Conservation (phyloP, 2,888 invertebrate genomes). For the Cryptocheilus praepositus region DNA sequence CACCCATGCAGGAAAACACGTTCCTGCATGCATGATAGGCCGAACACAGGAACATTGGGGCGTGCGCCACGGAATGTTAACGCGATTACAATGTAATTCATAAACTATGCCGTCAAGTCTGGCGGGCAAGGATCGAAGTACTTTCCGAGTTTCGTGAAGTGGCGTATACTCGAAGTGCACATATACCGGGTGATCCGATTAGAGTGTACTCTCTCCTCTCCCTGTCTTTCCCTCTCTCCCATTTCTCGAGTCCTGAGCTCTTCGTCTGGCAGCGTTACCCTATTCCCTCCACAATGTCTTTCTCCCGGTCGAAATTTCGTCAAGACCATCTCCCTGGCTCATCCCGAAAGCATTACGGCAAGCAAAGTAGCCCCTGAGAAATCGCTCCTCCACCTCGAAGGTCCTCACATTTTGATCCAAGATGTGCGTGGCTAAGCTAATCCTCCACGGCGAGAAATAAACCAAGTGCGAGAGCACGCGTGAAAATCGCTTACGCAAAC, state of each 20-base stretch:
- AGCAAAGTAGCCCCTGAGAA: not conserved
- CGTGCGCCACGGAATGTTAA: constrained; percentile 51
- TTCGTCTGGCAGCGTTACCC: too few relatives aligned
- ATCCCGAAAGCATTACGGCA: not conserved
- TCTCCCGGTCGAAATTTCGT: not conserved
- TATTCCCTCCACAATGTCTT: not conserved
- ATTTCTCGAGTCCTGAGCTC: not conserved
- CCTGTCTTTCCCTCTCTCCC: constrained; percentile 8
- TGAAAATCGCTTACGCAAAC: constrained; percentile 27
- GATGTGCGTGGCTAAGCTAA: constrained; percentile 18
- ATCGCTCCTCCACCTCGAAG: not conserved
- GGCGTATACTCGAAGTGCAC: constrained; percentile 36
- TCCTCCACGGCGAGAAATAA: constrained; percentile 25
- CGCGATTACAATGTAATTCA: constrained; percentile 61
- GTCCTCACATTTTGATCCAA: not conserved
- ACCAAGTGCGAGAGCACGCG: not conserved
- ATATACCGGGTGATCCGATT: constrained; percentile 47
- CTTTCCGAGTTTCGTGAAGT: constrained; percentile 48
- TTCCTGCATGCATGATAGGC: not conserved
- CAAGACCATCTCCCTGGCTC: not conserved
- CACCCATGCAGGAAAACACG: not conserved
- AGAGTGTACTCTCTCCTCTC: constrained; percentile 21
- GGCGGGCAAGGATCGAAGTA: constrained; percentile 43
- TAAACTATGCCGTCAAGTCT: constrained; percentile 56
- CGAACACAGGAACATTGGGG: constrained; percentile 17